Conservation (phyloP, 2,888 invertebrate genomes). For the Reticulitermes lucifugus region DNA sequence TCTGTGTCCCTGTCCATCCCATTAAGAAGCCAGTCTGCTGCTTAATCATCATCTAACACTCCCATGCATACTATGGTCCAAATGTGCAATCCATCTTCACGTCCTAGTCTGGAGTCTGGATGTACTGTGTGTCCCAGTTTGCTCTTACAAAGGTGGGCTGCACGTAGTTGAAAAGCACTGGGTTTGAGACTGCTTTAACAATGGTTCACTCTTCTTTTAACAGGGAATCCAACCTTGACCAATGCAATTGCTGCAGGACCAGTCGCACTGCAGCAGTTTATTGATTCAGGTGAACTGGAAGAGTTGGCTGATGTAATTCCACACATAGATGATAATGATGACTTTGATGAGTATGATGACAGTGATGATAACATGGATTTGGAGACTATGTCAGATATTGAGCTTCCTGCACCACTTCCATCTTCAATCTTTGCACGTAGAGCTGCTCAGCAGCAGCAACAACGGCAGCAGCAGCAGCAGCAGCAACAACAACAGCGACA, state of each 20-base stretch:
- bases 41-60: no score
- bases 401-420: constrained; percentile 62
- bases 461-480: not conserved
- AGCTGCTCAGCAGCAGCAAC: constrained; percentile 56
- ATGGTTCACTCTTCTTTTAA: not conserved
- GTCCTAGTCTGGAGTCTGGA: no score
- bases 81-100: no score
- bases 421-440: constrained; percentile 64
- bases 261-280: constrained; percentile 79
- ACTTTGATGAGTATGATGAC: constrained; percentile 63
- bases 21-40: no score
- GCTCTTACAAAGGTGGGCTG: no score
- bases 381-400: constrained; percentile 59
- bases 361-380: constrained; percentile 65
- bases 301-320: constrained; percentile 84
- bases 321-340: constrained; percentile 68
- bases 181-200: no score
- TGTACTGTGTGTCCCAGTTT: no score
- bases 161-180: no score
- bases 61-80: no score
- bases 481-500: constrained; percentile 7
- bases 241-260: constrained; percentile 83
- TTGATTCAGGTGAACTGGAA: constrained; percentile 84
- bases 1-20: no score
- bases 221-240: constrained; percentile 68